Percentiles rank a stretch among this genome's conserved stretches.
Evolutionary conservation across 92 coral and sea anemone species (phyloP).

Genomic region (Siderastrea siderea): DNA sequence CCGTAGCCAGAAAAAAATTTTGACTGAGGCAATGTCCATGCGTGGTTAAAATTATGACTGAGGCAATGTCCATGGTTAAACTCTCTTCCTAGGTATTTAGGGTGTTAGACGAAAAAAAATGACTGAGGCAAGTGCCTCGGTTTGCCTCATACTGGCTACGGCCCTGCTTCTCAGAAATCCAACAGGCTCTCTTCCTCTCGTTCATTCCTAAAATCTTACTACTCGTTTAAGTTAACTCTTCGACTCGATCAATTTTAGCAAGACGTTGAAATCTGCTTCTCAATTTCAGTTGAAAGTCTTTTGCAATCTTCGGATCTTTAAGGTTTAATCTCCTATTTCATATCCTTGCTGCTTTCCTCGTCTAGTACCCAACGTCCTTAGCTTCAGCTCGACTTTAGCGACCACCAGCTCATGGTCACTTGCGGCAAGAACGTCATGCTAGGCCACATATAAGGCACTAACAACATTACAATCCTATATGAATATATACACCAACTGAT

Average conservation of each 20-base stretch:
- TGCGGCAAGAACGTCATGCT: no score
- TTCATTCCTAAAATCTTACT: background rate
- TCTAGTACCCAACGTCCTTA: background rate
- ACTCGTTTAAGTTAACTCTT: background rate
- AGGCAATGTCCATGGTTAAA: no score
- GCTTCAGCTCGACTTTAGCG: constrained; percentile 9
- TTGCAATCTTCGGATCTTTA: constrained; percentile 27
- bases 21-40: no score
- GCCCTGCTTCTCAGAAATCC: background rate
- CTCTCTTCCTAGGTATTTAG: no score
- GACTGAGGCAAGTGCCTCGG: no score
- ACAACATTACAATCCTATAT: no score
- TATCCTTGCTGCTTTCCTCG: background rate
- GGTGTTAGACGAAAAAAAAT: no score
- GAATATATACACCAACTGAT: no score
- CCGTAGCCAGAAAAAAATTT: no score
- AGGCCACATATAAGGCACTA: no score
- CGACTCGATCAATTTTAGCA: constrained; percentile 2
- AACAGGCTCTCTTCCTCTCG: background rate
- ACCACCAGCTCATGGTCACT: constrained; percentile 7
- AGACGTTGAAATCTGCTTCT: constrained; percentile 15
- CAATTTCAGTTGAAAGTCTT: constrained; percentile 11
- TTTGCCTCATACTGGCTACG: no score
- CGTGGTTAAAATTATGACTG: no score
- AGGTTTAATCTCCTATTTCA: background rate